phyloP scores from a whole-genome alignment of 2,888 invertebrate genomes.

The Perithous albicinctus region DNA sequence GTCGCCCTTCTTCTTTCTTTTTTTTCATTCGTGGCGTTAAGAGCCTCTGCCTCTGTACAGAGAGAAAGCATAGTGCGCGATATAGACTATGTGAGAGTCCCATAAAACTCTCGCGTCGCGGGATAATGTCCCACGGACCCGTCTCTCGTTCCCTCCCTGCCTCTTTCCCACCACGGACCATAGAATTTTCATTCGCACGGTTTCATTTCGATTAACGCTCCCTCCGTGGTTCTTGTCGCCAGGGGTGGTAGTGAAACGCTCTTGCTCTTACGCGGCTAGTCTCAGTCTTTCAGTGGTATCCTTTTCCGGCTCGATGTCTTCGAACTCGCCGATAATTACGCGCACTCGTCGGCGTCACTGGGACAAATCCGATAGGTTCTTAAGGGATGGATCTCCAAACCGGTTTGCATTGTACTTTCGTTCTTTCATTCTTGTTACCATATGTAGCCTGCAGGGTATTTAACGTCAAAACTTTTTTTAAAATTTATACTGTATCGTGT shows the following conservation, averaged over 20 bases:
- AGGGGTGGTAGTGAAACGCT: conserved; percentile 53
- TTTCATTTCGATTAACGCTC: conserved; percentile 83
- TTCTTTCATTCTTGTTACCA: conserved; percentile 5
- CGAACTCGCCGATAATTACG: conserved; percentile 78
- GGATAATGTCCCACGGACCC: conserved; percentile 71
- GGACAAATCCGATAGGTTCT: conserved; percentile 73
- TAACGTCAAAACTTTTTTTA: background rate
- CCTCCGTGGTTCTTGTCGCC: conserved; percentile 64
- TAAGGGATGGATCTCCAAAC: conserved; percentile 81
- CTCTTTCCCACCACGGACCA: conserved; percentile 69
- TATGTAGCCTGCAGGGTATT: conserved; percentile 5
- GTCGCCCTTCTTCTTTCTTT: conserved; percentile 17
- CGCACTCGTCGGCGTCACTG: conserved; percentile 62
- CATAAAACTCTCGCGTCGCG: conserved; percentile 74
- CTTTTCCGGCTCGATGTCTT: conserved; percentile 77
- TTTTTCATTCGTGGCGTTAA: conserved; percentile 29
- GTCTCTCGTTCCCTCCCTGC: conserved; percentile 14
- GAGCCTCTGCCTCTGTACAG: conserved; percentile 23
- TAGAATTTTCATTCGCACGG: conserved; percentile 83
- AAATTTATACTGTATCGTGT: background rate
- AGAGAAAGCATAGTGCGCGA: conserved; percentile 47
- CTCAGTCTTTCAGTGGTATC: conserved; percentile 57
- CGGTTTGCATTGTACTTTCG: conserved; percentile 79
- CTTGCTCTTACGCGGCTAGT: conserved; percentile 23
- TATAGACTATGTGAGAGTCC: conserved; percentile 62